These are phyloP conservation scores for Artibeus jamaicensis DNA, from an alignment of 2,797 vertebrate genomes.

Conservation along the genomic window DNA sequence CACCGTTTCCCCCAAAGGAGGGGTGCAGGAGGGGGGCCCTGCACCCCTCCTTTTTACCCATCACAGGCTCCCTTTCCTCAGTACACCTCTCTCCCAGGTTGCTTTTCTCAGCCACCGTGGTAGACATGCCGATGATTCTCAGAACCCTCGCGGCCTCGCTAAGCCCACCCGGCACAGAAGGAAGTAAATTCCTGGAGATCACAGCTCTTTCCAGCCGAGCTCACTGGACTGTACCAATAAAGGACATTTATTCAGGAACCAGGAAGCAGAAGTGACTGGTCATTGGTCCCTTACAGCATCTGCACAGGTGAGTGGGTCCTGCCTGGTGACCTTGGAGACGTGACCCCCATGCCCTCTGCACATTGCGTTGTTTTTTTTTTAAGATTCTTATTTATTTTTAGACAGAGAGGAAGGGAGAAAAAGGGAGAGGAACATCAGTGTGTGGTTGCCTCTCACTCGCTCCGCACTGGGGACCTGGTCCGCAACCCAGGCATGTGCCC, in stretches of 20 bases:
- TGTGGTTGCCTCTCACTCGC: too few relatives aligned
- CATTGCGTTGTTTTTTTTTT: too few relatives aligned
- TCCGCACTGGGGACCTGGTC: too few relatives aligned
- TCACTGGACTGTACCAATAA: not conserved
- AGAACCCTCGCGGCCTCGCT: not conserved
- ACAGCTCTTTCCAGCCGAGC: not conserved
- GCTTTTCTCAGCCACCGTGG: not conserved
- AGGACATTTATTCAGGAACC: not conserved
- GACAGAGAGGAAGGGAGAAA: too few relatives aligned
- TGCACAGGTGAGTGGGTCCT: not conserved
- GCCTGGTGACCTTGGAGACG: not conserved
- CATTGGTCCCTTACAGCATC: not conserved
- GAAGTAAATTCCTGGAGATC: not conserved
- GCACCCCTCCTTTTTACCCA: not conserved
- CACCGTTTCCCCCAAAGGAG: rapidly evolving
- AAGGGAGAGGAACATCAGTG: too few relatives aligned
- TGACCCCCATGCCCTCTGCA: not conserved
- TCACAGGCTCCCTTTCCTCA: not conserved
- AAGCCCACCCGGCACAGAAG: not conserved
- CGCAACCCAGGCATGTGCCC: too few relatives aligned
- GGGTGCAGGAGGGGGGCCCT: too few relatives aligned
- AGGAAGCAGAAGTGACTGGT: not conserved
- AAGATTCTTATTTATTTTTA: too few relatives aligned
- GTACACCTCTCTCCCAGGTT: not conserved
- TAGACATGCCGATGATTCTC: not conserved